phyloP scores from a whole-genome alignment of 2,888 invertebrate species.

The Stramonita haemastoma region DNA sequence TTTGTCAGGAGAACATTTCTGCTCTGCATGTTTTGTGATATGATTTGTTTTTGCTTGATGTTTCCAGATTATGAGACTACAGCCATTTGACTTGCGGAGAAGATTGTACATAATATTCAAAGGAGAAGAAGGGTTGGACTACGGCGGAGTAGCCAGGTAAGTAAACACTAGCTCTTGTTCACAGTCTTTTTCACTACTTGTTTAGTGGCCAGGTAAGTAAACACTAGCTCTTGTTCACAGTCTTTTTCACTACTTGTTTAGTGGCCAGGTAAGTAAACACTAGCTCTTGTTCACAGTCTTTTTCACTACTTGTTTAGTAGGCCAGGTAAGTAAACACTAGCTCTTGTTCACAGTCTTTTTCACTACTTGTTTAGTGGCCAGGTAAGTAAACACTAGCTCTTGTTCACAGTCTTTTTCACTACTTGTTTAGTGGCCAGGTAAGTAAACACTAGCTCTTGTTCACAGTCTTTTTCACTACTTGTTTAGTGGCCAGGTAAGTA shows the following conservation, averaged over 20 bases:
- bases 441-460: neutral
- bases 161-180: neutral
- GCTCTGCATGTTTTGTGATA: neutral
- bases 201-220: slow-evolving; percentile 85
- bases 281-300: neutral
- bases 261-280: slow-evolving; percentile 85
- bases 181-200: too few species aligned
- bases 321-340: slow-evolving; percentile 82
- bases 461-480: too few species aligned
- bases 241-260: neutral
- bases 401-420: too few species aligned
- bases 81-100: slow-evolving; percentile 95
- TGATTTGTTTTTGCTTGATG: neutral
- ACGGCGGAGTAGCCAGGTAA: slow-evolving; percentile 95
- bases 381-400: slow-evolving; percentile 77
- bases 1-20: too few species aligned
- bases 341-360: neutral
- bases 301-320: too few species aligned
- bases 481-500: slow-evolving; percentile 85
- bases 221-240: neutral
- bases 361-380: slow-evolving; percentile 83
- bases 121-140: slow-evolving; percentile 99
- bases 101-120: slow-evolving; percentile 98
- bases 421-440: slow-evolving; percentile 86
- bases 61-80: slow-evolving; percentile 91